Percentiles rank a stretch among this genome's conserved stretches.
Evolutionary conservation across 2,888 invertebrate genomes (phyloP).

Genomic region (Orthosia gracilis): DNA sequence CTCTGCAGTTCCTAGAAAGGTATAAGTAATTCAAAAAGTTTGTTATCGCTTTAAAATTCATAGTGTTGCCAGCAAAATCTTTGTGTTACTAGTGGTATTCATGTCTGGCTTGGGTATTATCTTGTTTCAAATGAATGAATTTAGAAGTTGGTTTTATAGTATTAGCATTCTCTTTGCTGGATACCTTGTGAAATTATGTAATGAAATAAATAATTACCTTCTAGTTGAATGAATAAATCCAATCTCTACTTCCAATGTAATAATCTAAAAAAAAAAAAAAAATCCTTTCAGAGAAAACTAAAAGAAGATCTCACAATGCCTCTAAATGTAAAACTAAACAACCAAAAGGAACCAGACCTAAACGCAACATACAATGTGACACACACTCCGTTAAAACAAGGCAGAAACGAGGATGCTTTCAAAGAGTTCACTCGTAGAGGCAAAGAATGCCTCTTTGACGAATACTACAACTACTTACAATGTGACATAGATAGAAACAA

Average conservation of each 20-base stretch:
- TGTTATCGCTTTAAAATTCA: background rate
- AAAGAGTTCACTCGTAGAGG: conserved; percentile 84
- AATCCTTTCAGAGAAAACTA: conserved; percentile 79
- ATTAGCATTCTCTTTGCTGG: background rate
- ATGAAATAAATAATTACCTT: background rate
- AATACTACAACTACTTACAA: conserved; percentile 75
- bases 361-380: conserved; percentile 81
- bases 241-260: background rate
- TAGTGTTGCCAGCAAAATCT: background rate
- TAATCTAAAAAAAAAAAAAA: too few relatives aligned
- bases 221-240: background rate
- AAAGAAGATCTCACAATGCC: conserved; percentile 83
- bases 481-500: conserved; percentile 68
- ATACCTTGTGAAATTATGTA: background rate
- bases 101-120: background rate
- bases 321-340: conserved; percentile 77
- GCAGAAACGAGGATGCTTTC: conserved; percentile 82
- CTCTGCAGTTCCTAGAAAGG: conserved; percentile 76
- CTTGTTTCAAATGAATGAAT: background rate
- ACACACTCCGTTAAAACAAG: conserved; percentile 80
- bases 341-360: conserved; percentile 78
- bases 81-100: background rate
- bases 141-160: background rate
- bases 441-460: conserved; percentile 84
- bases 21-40: conserved; percentile 50